Evolutionary conservation across 2,888 invertebrate species (phyloP).

Genomic region (Embidobia sp.): DNA sequence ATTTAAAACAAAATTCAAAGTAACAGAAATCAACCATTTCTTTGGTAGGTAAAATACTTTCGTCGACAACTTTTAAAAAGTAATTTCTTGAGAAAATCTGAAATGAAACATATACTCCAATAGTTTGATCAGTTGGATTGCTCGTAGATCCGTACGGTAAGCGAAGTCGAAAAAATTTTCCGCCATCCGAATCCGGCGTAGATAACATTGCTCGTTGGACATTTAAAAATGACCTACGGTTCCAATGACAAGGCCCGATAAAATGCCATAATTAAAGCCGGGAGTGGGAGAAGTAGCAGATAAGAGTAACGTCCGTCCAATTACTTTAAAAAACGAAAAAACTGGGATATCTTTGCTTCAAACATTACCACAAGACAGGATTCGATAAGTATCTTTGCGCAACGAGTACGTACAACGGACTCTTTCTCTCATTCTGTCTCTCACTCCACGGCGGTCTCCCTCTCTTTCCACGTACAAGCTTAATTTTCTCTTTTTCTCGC

Average conservation of each 20-base stretch:
- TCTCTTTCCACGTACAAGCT: conserved; percentile 50
- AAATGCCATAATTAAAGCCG: conserved; percentile 63
- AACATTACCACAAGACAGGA: conserved; percentile 70
- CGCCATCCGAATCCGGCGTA: conserved; percentile 29
- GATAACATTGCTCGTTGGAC: conserved; percentile 57
- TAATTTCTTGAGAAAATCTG: no score
- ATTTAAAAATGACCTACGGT: conserved; percentile 63
- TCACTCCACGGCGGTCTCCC: conserved; percentile 25
- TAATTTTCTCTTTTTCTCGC: conserved; percentile 58
- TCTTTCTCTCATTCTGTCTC: conserved; percentile 58
- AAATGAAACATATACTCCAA: no score
- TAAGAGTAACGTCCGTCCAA: conserved; percentile 64
- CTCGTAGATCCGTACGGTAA: no score
- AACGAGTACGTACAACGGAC: conserved; percentile 61
- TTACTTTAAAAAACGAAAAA: conserved; percentile 63
- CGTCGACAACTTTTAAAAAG: no score
- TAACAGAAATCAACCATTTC: no score
- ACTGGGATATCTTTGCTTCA: conserved; percentile 60
- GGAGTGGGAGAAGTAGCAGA: conserved; percentile 43
- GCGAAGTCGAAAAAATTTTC: conserved; percentile 22
- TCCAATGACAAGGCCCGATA: conserved; percentile 60
- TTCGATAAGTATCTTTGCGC: conserved; percentile 68
- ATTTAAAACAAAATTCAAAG: no score
- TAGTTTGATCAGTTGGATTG: no score
- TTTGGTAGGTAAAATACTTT: no score